Conservation (phyloP, 1,140 invertebrate species). For the Bradynema listronoti region DNA sequence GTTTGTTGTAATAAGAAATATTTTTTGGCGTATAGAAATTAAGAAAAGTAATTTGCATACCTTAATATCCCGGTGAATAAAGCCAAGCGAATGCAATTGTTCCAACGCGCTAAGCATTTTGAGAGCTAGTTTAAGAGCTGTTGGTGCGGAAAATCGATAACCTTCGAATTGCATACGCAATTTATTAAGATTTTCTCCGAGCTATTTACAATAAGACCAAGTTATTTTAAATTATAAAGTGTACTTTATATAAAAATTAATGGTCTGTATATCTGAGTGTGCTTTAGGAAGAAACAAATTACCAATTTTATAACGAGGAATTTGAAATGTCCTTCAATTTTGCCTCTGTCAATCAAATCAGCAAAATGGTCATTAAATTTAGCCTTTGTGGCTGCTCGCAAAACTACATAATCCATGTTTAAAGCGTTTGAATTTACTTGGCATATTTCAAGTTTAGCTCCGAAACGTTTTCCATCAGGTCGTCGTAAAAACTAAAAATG, state of each 20-base stretch:
- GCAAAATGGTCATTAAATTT: conserved; percentile 33
- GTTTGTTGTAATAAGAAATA: too few species aligned
- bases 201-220: conserved; percentile 39
- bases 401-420: conserved; percentile 52
- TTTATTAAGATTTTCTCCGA: conserved; percentile 51
- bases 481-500: conserved; percentile 43
- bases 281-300: neutral
- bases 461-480: conserved; percentile 46
- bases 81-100: conserved; percentile 47
- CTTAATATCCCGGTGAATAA: conserved; percentile 52
- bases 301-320: conserved; percentile 55
- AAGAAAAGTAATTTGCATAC: too few species aligned
- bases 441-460: conserved; percentile 53
- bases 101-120: conserved; percentile 47
- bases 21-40: too few species aligned
- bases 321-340: conserved; percentile 57
- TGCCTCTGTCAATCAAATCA: conserved; percentile 48
- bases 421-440: conserved; percentile 44
- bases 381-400: conserved; percentile 41
- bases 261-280: neutral
- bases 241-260: neutral
- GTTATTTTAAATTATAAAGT: neutral
- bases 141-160: conserved; percentile 51
- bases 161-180: conserved; percentile 50
- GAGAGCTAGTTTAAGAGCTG: conserved; percentile 41